Conservation (phyloP, 2,797 vertebrate genomes). For the Delichon dasypus region DNA sequence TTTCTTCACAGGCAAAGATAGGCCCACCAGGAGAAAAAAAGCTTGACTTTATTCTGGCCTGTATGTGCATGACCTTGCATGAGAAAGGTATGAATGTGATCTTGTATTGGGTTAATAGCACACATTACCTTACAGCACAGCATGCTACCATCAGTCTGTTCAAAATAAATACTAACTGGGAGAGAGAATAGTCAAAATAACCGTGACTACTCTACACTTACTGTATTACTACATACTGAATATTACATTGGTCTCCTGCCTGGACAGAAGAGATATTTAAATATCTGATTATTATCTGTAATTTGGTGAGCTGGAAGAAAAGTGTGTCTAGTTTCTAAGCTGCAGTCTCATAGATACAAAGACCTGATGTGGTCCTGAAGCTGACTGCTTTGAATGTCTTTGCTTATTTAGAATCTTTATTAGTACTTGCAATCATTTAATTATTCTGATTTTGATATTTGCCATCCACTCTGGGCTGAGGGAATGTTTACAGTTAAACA, state of each 20-base stretch:
- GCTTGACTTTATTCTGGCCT: background rate
- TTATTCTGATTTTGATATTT: slow-evolving; percentile 26
- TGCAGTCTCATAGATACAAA: background rate
- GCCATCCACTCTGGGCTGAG: background rate
- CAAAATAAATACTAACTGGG: background rate
- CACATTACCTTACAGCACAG: background rate
- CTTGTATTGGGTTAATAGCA: background rate
- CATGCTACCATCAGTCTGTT: background rate
- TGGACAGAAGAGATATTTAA: background rate
- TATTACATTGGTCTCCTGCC: background rate
- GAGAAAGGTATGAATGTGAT: background rate
- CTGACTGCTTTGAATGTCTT: background rate
- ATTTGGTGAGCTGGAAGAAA: background rate
- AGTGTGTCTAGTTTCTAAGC: background rate
- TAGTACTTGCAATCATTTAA: slow-evolving; percentile 17
- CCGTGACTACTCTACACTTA: background rate
- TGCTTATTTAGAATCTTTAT: slow-evolving; percentile 2
- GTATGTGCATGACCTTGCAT: background rate
- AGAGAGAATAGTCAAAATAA: background rate
- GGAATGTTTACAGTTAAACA: slow-evolving; percentile 11
- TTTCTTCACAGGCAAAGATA: background rate
- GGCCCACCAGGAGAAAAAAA: background rate
- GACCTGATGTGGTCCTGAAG: background rate
- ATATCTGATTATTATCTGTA: background rate
- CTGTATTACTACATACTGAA: background rate